Conservation (phyloP, 2,888 invertebrate species). For the Ectemnius cavifrons region DNA sequence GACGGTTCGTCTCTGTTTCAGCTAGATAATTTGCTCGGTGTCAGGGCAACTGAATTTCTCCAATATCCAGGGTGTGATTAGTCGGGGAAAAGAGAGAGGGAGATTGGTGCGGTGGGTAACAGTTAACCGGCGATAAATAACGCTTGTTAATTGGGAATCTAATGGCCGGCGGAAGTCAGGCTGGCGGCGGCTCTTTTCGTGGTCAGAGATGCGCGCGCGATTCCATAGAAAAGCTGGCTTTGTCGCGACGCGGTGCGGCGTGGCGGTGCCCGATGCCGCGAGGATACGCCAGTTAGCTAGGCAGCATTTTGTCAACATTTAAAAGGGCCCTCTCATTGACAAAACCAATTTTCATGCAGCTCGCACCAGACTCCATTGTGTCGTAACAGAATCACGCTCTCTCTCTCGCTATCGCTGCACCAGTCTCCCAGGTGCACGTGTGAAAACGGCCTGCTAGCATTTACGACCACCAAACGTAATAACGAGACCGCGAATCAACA, state of each 20-base stretch:
- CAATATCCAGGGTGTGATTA: too few relatives aligned
- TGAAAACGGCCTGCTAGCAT: too few relatives aligned
- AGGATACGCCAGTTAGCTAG: constrained; percentile 19
- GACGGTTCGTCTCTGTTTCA: too few relatives aligned
- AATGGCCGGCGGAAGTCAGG: background rate
- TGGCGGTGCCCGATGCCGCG: too few relatives aligned
- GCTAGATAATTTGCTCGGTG: too few relatives aligned
- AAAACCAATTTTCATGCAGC: constrained; percentile 36
- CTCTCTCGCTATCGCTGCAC: too few relatives aligned
- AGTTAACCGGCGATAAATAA: too few relatives aligned
- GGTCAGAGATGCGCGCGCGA: background rate
- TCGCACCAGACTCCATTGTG: background rate
- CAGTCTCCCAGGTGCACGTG: too few relatives aligned
- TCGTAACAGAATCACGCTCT: background rate
- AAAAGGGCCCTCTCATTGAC: constrained; percentile 39
- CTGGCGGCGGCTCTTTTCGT: background rate
- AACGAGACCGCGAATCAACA: constrained; percentile 52
- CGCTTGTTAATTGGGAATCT: background rate
- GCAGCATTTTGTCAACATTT: constrained; percentile 38
- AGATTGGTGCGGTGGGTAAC: too few relatives aligned
- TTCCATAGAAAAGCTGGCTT: constrained; percentile 6
- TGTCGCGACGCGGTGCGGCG: too few relatives aligned
- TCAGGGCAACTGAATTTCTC: too few relatives aligned
- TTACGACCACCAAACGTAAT: constrained; percentile 58
- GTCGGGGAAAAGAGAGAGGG: too few relatives aligned